Evolutionary conservation across 2,113 vertebrate genomes (phyloP).

Genomic region (Poeciliopsis retropinna): DNA sequence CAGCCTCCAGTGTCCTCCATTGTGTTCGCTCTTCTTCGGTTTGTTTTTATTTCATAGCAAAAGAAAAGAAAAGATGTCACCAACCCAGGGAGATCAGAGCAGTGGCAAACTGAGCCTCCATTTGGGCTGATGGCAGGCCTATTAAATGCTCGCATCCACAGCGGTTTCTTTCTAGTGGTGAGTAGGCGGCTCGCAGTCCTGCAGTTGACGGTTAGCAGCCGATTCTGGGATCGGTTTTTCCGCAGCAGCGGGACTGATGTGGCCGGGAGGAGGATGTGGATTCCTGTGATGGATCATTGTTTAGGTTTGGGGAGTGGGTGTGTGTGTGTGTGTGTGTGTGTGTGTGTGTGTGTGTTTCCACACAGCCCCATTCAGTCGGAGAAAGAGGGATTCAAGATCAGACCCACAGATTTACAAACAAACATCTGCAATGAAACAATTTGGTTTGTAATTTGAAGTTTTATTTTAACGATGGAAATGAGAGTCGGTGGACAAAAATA

Average conservation of each 20-base stretch:
- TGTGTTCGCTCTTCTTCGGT: slow-evolving; percentile 52
- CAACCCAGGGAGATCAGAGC: slow-evolving; percentile 70
- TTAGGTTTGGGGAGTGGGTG: slow-evolving; percentile 68
- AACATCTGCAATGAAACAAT: slow-evolving; percentile 29
- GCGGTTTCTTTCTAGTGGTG: slow-evolving; percentile 82
- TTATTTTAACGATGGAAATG: background rate
- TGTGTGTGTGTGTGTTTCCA: slow-evolving; percentile 50
- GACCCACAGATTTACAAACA: slow-evolving; percentile 44
- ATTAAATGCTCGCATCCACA: slow-evolving; percentile 74
- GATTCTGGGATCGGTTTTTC: slow-evolving; percentile 77
- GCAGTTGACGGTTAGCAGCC: slow-evolving; percentile 73
- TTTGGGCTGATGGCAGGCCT: slow-evolving; percentile 69
- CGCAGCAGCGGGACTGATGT: slow-evolving; percentile 77
- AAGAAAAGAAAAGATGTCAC: slow-evolving; percentile 39
- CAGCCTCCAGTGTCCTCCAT: slow-evolving; percentile 52
- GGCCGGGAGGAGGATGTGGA: slow-evolving; percentile 79
- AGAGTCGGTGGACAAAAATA: background rate
- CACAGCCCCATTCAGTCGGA: slow-evolving; percentile 28
- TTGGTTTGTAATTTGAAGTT: background rate
- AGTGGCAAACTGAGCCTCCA: slow-evolving; percentile 59
- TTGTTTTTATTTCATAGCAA: background rate
- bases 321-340: slow-evolving; percentile 38
- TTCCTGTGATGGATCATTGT: slow-evolving; percentile 78
- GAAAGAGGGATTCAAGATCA: slow-evolving; percentile 44
- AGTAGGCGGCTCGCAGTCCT: slow-evolving; percentile 68